Evolutionary conservation across 30 jellyfish, hydroid and myxozoan species (phyloP), one percentile per base, ranked within the genome.

Genomic region (Sanderia malayensis): DNA sequence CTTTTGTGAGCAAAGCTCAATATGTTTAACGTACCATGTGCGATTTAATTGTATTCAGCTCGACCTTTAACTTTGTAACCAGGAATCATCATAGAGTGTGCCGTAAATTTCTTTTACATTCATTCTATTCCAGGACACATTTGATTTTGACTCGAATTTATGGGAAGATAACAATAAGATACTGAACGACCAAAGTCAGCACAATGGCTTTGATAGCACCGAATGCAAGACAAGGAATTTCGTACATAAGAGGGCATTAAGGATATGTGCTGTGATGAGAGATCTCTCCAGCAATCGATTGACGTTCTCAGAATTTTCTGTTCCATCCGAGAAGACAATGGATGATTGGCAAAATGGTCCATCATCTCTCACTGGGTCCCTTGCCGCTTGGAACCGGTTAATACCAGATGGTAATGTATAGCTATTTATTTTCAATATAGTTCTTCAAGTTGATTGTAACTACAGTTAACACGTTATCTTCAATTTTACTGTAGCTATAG

Each of bases 191-290:
- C 18, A 21, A 49, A 45, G 22, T 28, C 28, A 58, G 17, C 23
- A 32, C 33, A 61, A 79, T 37, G 87, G 87, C 23, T 75, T 75
- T 49, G 79, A 75, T 33, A 4, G 37, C 27, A 10, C 45, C 37
- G 87, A 75, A 61, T 63, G 67, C 17, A 75, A 75, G 46, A 31
- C 87, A 41, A 18, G 11, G n/a, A 21, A 44, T 8, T 75, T 23
- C 62, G 24, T 1, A 45, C 11, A 46, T 30, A 18, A 22, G 28
- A 26, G 15, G 22, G 27, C 29, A 8, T 60, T 29, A 18, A 37
- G 72, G 59, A 75, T 75, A 7, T 75, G 87, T 64, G 87, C 87
- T 61, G 87, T 79, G 10, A 75, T 75, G 87, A 30, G 24, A 47
- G 87, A 75, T 26, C 44, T 75, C 24, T 18, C 69, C 7, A 75